phyloP scores from a whole-genome alignment of 2,113 vertebrate species.

The Thomomys bottae region DNA sequence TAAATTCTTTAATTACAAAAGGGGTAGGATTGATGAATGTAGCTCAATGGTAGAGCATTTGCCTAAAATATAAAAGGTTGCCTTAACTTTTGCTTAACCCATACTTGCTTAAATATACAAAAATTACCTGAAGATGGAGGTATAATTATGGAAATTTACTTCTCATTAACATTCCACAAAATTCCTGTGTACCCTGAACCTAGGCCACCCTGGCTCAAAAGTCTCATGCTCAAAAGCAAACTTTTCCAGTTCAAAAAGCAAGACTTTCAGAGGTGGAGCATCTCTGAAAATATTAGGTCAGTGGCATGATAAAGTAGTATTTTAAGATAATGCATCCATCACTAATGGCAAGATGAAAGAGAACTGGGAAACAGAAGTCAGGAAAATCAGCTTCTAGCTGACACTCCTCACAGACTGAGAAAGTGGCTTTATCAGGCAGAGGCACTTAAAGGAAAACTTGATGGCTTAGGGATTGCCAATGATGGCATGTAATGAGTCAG shows the following conservation, averaged over 20 bases:
- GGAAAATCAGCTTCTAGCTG: not conserved
- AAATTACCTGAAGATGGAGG: too few relatives aligned
- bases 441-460: not conserved
- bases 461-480: not conserved
- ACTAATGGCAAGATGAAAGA: not conserved
- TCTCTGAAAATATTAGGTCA: not conserved
- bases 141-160: too few relatives aligned
- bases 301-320: accelerated
- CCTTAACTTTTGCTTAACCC: not conserved
- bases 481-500: not conserved
- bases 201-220: too few relatives aligned
- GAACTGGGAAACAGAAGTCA: not conserved
- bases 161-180: not conserved
- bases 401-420: not conserved
- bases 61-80: not conserved
- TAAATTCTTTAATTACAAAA: too few relatives aligned
- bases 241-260: not conserved
- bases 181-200: not conserved
- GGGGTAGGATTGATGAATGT: too few relatives aligned
- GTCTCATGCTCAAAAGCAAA: not conserved
- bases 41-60: not conserved
- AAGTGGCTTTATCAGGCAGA: not conserved
- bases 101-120: not conserved
- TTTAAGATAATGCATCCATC: not conserved
- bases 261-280: not conserved